These are phyloP conservation scores for Mionectes macconnelli DNA, from an alignment of 2,113 vertebrate genomes.

Conservation along the genomic window DNA sequence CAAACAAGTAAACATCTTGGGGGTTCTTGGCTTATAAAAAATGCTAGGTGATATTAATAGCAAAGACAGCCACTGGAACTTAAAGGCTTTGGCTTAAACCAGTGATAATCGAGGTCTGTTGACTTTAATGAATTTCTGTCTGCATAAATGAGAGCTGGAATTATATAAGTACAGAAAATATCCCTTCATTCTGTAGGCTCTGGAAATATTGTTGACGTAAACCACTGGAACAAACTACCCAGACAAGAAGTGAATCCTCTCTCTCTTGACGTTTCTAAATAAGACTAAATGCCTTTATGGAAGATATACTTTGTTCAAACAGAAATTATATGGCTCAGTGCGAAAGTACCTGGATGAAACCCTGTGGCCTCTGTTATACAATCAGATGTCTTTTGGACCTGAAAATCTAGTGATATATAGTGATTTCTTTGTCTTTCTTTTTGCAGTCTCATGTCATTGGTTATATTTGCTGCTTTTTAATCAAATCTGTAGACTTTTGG, in stretches of 20 bases:
- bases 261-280: slow-evolving; percentile 44
- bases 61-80: neutral
- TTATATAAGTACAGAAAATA: slow-evolving; percentile 34
- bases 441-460: neutral
- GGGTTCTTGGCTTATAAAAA: neutral
- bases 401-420: neutral
- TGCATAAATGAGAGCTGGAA: neutral
- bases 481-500: neutral
- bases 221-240: slow-evolving; percentile 53
- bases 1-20: neutral
- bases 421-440: neutral
- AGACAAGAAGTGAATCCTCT: slow-evolving; percentile 33
- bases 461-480: neutral
- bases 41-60: neutral
- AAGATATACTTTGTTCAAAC: slow-evolving; percentile 55
- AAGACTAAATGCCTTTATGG: slow-evolving; percentile 50
- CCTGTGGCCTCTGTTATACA: neutral
- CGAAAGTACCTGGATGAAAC: slow-evolving; percentile 53
- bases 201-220: slow-evolving; percentile 51
- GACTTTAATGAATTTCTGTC: slow-evolving; percentile 25
- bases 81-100: slow-evolving; percentile 4
- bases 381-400: slow-evolving; percentile 2
- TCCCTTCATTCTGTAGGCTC: slow-evolving; percentile 32
- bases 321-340: slow-evolving; percentile 43
- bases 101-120: neutral